Base-by-base conservation (phyloP, 2,113 vertebrate genomes). In the Dicentrarchus labrax region DNA sequence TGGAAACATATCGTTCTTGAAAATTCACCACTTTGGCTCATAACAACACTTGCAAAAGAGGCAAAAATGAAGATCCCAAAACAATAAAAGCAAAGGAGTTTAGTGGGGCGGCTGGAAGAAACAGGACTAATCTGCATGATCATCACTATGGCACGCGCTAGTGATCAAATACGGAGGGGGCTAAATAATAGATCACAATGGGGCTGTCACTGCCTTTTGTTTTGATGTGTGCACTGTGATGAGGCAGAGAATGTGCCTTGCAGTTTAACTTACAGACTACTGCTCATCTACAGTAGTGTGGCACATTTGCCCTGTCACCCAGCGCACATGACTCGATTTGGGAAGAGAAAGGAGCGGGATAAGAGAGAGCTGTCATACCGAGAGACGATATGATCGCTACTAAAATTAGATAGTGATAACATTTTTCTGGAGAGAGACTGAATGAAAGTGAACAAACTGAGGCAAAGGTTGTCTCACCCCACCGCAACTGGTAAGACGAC, bases 111-210 rank as follows among this genome's bases (percentile, higher is more conserved):
- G 79, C 80, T 85, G 86, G 56, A 93, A 84, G 80, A 82, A 94
- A 89, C 78, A 45, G 80, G 66, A 71, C 84, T 89, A 87, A 94
- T 95, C 89, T 94, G 94, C 94, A 91, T 89, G 91, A 93, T 94
- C 93, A 93, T 95, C 90, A 85, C 90, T 88, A 70, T 73, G 88
- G 91, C 91, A 77, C 62, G 22, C 59, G 72, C 80, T 62, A 16
- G 87, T 88, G 92, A 94, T 95, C 93, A 93, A 91, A 95, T 92
- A 90, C 82, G 39, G 90, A 80, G 76, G 61, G 60, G 89, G 92
- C 90, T 96, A 93, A 96, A 96, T 96, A 94, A 95, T 94, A 95
- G 92, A 95, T 95, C 94, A 95, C 89, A 92, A 94, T 93, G 80
- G 83, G 82, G 86, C 92, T 93, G 94, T 92, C 87, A 85, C 88